These are phyloP conservation scores for Mionectes macconnelli DNA, from an alignment of 2,113 vertebrate genomes.

Conservation along the genomic window DNA sequence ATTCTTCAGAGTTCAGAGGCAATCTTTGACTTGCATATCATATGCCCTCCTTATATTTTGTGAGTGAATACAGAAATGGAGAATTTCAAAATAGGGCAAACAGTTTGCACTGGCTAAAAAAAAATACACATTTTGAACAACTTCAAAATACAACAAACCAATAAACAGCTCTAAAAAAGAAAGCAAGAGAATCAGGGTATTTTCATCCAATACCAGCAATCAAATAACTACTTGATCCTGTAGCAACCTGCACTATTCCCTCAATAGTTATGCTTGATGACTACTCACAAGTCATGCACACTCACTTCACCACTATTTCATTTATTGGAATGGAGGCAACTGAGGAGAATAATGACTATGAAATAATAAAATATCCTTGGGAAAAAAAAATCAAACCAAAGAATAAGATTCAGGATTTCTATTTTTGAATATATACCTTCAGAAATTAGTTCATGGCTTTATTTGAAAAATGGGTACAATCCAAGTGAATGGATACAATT, in stretches of 20 bases:
- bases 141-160: background rate
- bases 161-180: background rate
- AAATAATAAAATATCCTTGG: background rate
- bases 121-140: background rate
- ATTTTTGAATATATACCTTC: background rate
- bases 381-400: background rate
- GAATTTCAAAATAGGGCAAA: background rate
- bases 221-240: background rate
- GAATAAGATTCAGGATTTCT: background rate
- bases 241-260: background rate
- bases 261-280: accelerated
- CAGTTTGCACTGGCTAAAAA: background rate
- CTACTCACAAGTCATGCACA: background rate
- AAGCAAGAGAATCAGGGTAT: background rate
- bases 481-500: background rate
- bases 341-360: background rate
- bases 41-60: background rate
- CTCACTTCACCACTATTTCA: background rate
- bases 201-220: background rate
- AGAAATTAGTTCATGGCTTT: background rate
- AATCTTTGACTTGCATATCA: background rate
- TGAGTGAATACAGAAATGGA: background rate
- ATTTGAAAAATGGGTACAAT: background rate
- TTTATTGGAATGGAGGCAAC: background rate
- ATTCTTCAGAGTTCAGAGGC: background rate